Conservation (phyloP, 1,140 invertebrate species). For the Pectinophora gossypiella region DNA sequence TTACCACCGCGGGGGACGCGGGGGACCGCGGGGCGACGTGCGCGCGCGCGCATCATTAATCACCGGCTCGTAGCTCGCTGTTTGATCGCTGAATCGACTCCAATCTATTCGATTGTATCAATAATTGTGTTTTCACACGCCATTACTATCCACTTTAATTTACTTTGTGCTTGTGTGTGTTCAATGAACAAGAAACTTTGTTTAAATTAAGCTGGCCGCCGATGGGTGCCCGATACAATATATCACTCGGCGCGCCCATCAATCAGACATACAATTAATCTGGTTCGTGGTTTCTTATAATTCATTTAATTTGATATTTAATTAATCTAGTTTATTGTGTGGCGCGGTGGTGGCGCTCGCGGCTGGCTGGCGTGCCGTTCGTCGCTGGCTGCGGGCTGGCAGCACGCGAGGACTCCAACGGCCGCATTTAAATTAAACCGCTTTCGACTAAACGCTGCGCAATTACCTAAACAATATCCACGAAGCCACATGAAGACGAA, state of each 20-base stretch:
- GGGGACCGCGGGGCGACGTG: background rate
- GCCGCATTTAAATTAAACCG: background rate
- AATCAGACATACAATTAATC: background rate
- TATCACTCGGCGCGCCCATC: background rate
- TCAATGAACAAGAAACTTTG: background rate
- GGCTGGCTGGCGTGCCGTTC: background rate
- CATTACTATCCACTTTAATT: background rate
- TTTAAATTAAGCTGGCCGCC: background rate
- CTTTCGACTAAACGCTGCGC: background rate
- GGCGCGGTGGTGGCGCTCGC: background rate
- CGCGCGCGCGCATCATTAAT: constrained; percentile 1
- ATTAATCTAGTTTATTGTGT: background rate
- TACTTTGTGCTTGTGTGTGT: background rate
- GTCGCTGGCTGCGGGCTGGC: background rate
- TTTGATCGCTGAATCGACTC: constrained; percentile 3
- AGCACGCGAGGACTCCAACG: too few relatives aligned
- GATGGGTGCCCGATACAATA: background rate
- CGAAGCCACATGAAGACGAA: too few relatives aligned
- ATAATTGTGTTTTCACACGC: constrained; percentile 5
- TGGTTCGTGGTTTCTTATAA: background rate
- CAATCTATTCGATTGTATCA: constrained; percentile 3
- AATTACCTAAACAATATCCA: background rate
- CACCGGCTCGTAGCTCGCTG: background rate
- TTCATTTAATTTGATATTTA: background rate
- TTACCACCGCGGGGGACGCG: background rate